Evolutionary conservation across 2,888 invertebrate genomes (phyloP).

Genomic region (Caenorhabditis panamensis): DNA sequence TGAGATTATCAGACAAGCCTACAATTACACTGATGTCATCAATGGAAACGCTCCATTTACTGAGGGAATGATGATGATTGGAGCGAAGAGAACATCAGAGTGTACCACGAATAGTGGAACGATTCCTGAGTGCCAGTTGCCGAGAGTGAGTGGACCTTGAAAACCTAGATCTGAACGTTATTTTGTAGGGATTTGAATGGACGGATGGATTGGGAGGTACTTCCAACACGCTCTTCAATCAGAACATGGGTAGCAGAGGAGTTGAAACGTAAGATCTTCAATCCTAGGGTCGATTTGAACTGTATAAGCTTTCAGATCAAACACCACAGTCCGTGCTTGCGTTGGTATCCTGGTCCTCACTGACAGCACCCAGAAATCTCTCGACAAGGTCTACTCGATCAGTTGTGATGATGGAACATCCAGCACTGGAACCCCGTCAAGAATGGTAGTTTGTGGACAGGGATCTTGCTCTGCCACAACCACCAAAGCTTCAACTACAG

Average conservation of each 20-base stretch:
- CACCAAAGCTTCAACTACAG: neutral
- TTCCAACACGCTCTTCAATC: constrained; percentile 41
- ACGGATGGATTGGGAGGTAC: constrained; percentile 45
- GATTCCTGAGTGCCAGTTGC: constrained; percentile 7
- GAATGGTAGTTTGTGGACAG: constrained; percentile 42
- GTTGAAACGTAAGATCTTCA: constrained; percentile 23
- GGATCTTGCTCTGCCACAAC: constrained; percentile 25
- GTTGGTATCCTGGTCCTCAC: constrained; percentile 21
- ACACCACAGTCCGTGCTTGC: constrained; percentile 30
- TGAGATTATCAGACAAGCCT: constrained; percentile 22
- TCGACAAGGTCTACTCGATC: constrained; percentile 33
- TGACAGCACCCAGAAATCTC: neutral
- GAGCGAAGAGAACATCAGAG: constrained; percentile 8
- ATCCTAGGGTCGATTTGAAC: neutral
- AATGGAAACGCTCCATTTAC: constrained; percentile 14
- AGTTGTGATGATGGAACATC: constrained; percentile 28
- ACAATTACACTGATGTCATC: constrained; percentile 19
- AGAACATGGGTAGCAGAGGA: constrained; percentile 19
- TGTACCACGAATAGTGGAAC: constrained; percentile 5
- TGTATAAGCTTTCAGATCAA: neutral
- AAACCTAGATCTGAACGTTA: too few species aligned
- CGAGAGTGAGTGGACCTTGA: neutral
- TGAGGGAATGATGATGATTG: constrained; percentile 27
- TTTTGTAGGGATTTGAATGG: constrained; percentile 48
- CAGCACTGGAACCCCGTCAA: constrained; percentile 19